Evolutionary conservation across 92 coral and sea anemone genomes (phyloP), one percentile per base, ranked within the genome.

Genomic region (Siderastrea siderea): DNA sequence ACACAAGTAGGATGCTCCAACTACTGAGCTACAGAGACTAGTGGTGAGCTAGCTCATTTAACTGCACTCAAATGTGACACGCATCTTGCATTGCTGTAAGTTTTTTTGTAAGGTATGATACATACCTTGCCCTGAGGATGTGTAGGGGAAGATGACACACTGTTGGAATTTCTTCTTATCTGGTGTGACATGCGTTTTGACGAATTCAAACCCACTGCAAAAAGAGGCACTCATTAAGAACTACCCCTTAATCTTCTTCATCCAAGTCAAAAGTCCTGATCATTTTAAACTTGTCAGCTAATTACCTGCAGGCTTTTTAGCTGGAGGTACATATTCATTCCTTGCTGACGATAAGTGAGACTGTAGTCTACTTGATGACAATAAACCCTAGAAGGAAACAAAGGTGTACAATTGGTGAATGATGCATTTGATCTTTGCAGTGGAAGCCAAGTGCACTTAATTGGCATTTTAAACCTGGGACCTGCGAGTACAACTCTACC

Each of bases 171-270:
- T 78, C 99, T 91, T 85, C 99, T 83, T 48, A 94, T 91, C 71
- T 97, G 98, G 26, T 97, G 98, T 12, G 96, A 71, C 77, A 90
- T 94, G 43, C 99, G 92, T 78, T 97, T 97, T 53, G 96, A 85
- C 16, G 99, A 94, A 74, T 90, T 94, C 77, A 92, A 76, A 47
- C 98, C 93, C 38, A 93, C 99, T 96, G 87, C 50, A 87, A 82
- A 45, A 4, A 68, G 47, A 15, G 46, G 50, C 13, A 48, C 11
- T 19, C 47, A n/a, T 0, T 5, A n/a, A 47, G 9, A 3, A 16
- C 12, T 38, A 17, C n/a, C 6, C 2, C 15, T 4, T 16, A 14
- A 14, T 14, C 1, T 61, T 2, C 1, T 17, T 66, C 3, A 4
- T 19, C 8, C 14, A 65, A 65, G 8, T 6, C 69, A 65, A 58